phyloP scores from a whole-genome alignment of 2,888 invertebrate species.

The Halictus ligatus region DNA sequence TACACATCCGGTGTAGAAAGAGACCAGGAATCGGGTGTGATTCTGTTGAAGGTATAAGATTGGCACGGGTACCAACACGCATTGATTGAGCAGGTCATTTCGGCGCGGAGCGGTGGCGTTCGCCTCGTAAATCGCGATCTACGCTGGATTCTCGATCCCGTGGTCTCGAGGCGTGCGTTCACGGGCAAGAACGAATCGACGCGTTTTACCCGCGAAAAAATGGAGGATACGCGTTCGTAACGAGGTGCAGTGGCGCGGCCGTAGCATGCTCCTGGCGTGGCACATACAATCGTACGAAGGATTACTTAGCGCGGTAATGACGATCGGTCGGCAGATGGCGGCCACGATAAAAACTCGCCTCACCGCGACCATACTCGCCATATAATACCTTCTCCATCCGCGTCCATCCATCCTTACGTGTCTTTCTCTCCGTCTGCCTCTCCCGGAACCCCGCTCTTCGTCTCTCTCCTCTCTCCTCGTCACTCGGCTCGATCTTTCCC shows the following conservation, averaged over 20 bases:
- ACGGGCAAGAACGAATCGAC: constrained; percentile 32
- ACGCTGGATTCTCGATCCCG: background rate
- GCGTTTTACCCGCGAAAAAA: constrained; percentile 59
- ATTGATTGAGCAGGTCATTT: constrained; percentile 26
- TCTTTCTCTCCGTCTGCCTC: constrained; percentile 43
- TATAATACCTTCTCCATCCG: constrained; percentile 76
- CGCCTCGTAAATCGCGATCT: constrained; percentile 32
- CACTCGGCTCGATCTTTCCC: background rate
- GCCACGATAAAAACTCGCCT: constrained; percentile 82
- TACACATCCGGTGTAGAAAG: too few relatives aligned
- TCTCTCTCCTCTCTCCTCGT: background rate
- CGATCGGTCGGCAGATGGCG: constrained; percentile 82
- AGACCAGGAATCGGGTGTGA: too few relatives aligned
- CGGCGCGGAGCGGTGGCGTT: constrained; percentile 17
- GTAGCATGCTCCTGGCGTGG: constrained; percentile 56
- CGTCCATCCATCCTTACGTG: constrained; percentile 67
- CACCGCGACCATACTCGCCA: constrained; percentile 73
- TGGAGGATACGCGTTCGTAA: constrained; percentile 57
- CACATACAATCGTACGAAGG: constrained; percentile 70
- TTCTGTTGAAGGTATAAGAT: background rate
- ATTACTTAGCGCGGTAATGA: constrained; percentile 83
- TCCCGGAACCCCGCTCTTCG: background rate
- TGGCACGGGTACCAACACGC: background rate
- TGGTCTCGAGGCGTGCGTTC: constrained; percentile 9
- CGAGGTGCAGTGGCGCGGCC: constrained; percentile 61